A percentile compares a stretch with the other conserved stretches of the same genome.
These are phyloP conservation scores for Furcifer pardalis DNA, from an alignment of 2,797 vertebrate species.

Conservation along the genomic window DNA sequence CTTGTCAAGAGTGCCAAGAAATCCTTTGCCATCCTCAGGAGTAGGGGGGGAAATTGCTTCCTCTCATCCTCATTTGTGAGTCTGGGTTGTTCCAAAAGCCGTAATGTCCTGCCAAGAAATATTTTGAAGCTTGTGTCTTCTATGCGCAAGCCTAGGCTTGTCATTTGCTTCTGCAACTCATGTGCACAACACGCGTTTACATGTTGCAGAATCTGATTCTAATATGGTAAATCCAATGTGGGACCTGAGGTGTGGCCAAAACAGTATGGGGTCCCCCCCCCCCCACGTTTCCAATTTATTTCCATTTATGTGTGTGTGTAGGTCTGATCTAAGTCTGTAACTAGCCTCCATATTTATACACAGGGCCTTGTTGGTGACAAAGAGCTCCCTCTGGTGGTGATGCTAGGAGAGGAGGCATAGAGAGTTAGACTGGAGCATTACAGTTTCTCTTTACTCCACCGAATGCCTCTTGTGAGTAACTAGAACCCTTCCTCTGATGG, in stretches of 20 bases:
- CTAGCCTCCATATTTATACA: slow-evolving; percentile 71
- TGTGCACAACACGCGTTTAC: no score
- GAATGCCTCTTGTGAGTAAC: slow-evolving; percentile 75
- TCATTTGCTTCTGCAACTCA: no score
- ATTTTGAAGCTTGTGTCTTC: no score
- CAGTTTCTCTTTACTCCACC: slow-evolving; percentile 72
- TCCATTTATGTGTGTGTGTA: no score
- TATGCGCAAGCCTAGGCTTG: no score
- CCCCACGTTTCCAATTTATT: background rate
- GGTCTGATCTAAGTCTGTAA: slow-evolving; percentile 66
- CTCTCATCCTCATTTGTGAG: no score
- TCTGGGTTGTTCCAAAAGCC: no score
- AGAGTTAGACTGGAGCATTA: slow-evolving; percentile 70
- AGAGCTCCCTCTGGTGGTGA: slow-evolving; percentile 66
- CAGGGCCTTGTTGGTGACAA: slow-evolving; percentile 67
- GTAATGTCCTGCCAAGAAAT: no score
- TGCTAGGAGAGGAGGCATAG: slow-evolving; percentile 71
- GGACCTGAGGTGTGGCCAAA: background rate
- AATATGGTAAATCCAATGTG: background rate
- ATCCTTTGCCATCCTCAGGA: no score
- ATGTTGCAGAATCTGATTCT: background rate
- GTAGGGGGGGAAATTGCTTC: no score
- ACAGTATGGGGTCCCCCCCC: fast-evolving
- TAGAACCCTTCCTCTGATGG: slow-evolving; percentile 66
- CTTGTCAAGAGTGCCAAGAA: no score